Percentiles rank a stretch among this genome's conserved stretches.
phyloP scores from a whole-genome alignment of 2,888 invertebrate genomes.

The Eucera pruinosa region DNA sequence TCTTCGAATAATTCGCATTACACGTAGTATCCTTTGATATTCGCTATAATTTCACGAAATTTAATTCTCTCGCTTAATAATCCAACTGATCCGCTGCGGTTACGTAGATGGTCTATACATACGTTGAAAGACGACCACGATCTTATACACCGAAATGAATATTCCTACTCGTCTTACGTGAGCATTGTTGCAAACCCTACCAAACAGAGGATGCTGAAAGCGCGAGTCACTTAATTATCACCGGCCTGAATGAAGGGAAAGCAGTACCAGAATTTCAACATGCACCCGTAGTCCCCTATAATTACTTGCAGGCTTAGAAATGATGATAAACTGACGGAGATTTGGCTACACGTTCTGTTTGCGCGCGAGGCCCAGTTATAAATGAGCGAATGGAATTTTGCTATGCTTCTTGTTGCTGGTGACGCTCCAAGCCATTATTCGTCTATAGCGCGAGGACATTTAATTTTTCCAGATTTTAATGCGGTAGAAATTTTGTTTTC shows the following conservation, averaged over 20 bases:
- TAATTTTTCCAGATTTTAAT: too few relatives aligned
- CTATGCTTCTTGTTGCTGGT: constrained; percentile 28
- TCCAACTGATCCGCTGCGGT: too few relatives aligned
- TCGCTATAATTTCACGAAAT: too few relatives aligned
- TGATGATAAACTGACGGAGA: constrained; percentile 54
- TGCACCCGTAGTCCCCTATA: constrained; percentile 37
- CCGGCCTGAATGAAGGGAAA: constrained; percentile 31
- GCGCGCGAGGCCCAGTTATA: constrained; percentile 31
- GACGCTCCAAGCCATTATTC: constrained; percentile 16
- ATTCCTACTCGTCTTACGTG: constrained; percentile 48
- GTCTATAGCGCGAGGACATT: too few relatives aligned
- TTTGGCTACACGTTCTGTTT: constrained; percentile 35
- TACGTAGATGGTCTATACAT: too few relatives aligned
- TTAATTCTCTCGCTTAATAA: too few relatives aligned
- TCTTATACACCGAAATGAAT: constrained; percentile 62
- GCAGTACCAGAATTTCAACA: constrained; percentile 43
- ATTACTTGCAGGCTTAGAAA: constrained; percentile 57
- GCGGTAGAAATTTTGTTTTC: too few relatives aligned
- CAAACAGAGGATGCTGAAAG: constrained; percentile 40
- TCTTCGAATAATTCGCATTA: too few relatives aligned
- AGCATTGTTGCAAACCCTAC: constrained; percentile 46
- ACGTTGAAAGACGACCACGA: too few relatives aligned
- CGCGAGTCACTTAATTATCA: constrained; percentile 62
- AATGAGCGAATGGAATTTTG: constrained; percentile 49
- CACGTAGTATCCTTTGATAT: too few relatives aligned